phyloP scores from a whole-genome alignment of 2,113 vertebrate genomes.

The Donacobius atricapilla region DNA sequence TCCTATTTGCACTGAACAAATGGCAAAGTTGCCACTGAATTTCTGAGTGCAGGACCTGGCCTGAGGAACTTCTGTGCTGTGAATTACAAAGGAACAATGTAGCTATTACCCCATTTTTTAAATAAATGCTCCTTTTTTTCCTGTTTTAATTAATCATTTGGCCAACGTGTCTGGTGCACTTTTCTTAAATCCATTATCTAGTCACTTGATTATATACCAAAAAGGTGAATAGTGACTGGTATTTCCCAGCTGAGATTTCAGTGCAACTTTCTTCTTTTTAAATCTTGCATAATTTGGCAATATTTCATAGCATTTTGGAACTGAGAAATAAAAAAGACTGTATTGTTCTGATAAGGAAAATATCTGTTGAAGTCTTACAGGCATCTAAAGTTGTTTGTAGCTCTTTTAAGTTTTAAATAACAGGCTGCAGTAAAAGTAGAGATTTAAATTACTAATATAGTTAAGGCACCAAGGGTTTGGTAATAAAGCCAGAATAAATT shows the following conservation, averaged over 20 bases:
- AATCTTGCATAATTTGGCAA: not conserved
- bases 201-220: not conserved
- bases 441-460: not conserved
- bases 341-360: not conserved
- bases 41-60: not conserved
- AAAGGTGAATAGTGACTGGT: not conserved
- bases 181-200: not conserved
- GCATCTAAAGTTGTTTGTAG: not conserved
- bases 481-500: not conserved
- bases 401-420: not conserved
- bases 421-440: not conserved
- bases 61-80: not conserved
- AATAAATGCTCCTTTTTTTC: not conserved
- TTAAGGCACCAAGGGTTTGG: not conserved
- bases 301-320: not conserved
- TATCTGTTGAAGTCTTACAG: not conserved
- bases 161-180: not conserved
- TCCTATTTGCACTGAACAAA: not conserved
- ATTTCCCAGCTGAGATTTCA: not conserved
- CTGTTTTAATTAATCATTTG: not conserved
- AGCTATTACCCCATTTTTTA: not conserved
- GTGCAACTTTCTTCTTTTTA: not conserved
- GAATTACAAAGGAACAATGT: not conserved
- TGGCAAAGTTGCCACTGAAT: not conserved
- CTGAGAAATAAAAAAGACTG: not conserved